phyloP scores from a whole-genome alignment of 1,140 invertebrate genomes.

The Nasonia vitripennis region DNA sequence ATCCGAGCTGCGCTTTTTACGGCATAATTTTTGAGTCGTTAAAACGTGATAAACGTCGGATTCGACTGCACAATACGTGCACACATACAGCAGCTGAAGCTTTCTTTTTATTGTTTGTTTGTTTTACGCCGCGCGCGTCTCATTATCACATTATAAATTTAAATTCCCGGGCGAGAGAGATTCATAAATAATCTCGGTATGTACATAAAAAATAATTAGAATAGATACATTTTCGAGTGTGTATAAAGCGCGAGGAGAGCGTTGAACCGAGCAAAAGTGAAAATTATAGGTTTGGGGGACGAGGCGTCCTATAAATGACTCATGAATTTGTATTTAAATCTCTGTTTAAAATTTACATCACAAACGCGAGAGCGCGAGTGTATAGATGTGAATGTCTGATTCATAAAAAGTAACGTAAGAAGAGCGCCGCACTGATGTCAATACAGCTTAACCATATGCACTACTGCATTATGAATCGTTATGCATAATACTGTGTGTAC shows the following conservation, averaged over 20 bases:
- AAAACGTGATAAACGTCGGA: not conserved
- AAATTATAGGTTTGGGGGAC: conserved; percentile 60
- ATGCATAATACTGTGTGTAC: conserved; percentile 10
- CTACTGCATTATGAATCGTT: conserved; percentile 25
- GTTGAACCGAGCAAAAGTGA: conserved; percentile 31
- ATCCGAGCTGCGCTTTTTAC: not conserved
- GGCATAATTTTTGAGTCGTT: no score
- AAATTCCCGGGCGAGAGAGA: not conserved
- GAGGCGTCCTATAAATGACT: conserved; percentile 34
- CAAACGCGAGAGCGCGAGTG: not conserved
- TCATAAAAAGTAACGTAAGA: conserved; percentile 22
- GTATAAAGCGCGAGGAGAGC: not conserved
- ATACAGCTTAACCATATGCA: conserved; percentile 18
- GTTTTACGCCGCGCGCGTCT: not conserved
- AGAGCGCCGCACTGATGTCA: conserved; percentile 4
- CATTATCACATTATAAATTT: not conserved
- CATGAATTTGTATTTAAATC: conserved; percentile 42
- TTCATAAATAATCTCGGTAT: not conserved
- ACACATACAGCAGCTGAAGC: no score
- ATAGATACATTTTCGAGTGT: not conserved
- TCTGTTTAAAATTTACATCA: conserved; percentile 36
- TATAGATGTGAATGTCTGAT: conserved; percentile 25
- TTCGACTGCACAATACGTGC: no score
- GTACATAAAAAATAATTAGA: not conserved
- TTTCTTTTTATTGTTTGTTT: no score